Conservation (phyloP, 2,888 invertebrate genomes). For the Leptinotarsa tumamoca region DNA sequence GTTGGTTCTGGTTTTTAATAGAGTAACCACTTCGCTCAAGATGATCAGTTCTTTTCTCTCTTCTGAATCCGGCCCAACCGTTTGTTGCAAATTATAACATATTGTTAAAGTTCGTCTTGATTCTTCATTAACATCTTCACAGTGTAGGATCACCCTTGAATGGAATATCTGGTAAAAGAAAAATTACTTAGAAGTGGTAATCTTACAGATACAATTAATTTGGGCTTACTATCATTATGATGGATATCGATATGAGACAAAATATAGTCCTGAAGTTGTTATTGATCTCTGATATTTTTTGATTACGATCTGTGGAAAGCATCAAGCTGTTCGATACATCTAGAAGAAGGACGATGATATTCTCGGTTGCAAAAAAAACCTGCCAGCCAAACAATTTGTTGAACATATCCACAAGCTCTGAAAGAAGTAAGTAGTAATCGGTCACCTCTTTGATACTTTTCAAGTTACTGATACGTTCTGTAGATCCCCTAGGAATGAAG, state of each 20-base stretch:
- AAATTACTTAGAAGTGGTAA: background rate
- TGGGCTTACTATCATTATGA: slow-evolving; percentile 38
- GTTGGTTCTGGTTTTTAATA: slow-evolving; percentile 40
- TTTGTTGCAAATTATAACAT: slow-evolving; percentile 45
- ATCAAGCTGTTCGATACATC: slow-evolving; percentile 38
- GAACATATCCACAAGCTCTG: slow-evolving; percentile 45
- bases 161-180: slow-evolving; percentile 41
- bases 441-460: slow-evolving; percentile 43
- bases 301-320: slow-evolving; percentile 35
- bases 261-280: slow-evolving; percentile 36
- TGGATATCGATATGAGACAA: slow-evolving; percentile 31
- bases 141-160: slow-evolving; percentile 35
- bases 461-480: slow-evolving; percentile 36
- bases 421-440: slow-evolving; percentile 40
- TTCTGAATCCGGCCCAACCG: slow-evolving; percentile 40
- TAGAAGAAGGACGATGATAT: slow-evolving; percentile 34
- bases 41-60: slow-evolving; percentile 42
- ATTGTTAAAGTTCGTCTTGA: slow-evolving; percentile 44
- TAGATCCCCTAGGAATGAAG: slow-evolving; percentile 35
- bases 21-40: slow-evolving; percentile 41
- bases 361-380: slow-evolving; percentile 42
- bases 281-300: slow-evolving; percentile 25
- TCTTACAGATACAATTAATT: background rate
- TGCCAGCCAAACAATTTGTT: slow-evolving; percentile 46
- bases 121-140: slow-evolving; percentile 44